A percentile compares a stretch with the other conserved stretches of the same genome.
phyloP scores from a whole-genome alignment of 1,140 invertebrate genomes.

The Leucophenga varia region DNA sequence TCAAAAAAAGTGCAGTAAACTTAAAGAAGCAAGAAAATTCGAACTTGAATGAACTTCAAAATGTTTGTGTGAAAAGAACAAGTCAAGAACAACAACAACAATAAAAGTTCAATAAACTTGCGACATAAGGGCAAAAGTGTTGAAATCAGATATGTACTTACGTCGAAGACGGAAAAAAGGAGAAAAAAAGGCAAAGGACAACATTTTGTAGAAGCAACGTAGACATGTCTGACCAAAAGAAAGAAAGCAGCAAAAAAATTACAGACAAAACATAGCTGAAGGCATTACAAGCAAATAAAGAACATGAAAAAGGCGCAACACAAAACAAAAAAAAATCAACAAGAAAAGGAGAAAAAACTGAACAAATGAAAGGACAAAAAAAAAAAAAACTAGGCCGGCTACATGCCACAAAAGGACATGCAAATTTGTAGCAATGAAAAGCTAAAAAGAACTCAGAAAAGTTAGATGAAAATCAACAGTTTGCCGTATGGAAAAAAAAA shows the following conservation, averaged over 20 bases:
- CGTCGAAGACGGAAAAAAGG: neutral
- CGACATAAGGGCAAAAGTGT: too few species aligned
- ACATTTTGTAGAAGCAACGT: slow-evolving; percentile 18
- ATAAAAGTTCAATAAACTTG: neutral
- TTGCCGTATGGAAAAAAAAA: too few species aligned
- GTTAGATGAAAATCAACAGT: slow-evolving; percentile 24
- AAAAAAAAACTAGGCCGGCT: too few species aligned
- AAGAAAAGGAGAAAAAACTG: too few species aligned
- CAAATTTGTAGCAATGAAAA: slow-evolving; percentile 14
- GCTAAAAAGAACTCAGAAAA: too few species aligned
- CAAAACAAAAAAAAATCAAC: neutral
- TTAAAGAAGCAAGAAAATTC: too few species aligned
- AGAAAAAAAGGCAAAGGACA: neutral
- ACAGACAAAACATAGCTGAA: too few species aligned
- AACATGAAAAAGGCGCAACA: neutral
- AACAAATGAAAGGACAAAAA: too few species aligned
- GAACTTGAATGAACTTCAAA: too few species aligned
- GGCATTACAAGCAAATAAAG: neutral
- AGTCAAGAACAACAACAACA: slow-evolving; percentile 1
- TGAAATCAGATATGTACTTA: too few species aligned
- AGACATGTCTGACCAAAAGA: slow-evolving; percentile 24
- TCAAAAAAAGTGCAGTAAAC: too few species aligned
- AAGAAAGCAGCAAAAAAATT: neutral
- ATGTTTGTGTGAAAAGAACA: slow-evolving; percentile 9
- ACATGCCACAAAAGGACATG: slow-evolving; percentile 22